Percentiles rank a stretch among this genome's conserved stretches.
These are phyloP conservation scores for Champsocephalus gunnari DNA, from an alignment of 2,797 vertebrate genomes.

Conservation along the genomic window DNA sequence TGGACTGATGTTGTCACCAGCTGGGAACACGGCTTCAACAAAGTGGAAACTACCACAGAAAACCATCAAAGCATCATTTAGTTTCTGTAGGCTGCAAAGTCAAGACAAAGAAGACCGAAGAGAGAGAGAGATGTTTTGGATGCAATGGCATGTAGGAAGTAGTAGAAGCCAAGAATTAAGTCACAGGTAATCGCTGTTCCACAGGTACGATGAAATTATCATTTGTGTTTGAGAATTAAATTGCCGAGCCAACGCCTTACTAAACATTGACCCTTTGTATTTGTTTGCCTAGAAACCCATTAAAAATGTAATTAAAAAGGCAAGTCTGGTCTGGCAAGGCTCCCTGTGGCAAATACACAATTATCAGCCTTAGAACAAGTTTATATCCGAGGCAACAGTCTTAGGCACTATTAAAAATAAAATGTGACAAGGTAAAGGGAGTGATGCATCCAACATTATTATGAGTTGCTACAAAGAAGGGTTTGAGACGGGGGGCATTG, in stretches of 20 bases:
- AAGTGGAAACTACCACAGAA: slow-evolving; percentile 25
- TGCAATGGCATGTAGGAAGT: slow-evolving; percentile 19
- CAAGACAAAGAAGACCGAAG: background rate
- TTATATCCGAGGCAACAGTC: slow-evolving; percentile 47
- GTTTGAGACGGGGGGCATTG: slow-evolving; percentile 9
- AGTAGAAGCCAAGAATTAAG: slow-evolving; percentile 31
- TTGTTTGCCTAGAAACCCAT: slow-evolving; percentile 72
- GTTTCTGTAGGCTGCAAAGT: background rate
- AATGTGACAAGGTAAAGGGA: slow-evolving; percentile 38
- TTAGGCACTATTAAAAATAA: slow-evolving; percentile 45
- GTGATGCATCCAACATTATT: slow-evolving; percentile 29
- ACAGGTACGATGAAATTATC: slow-evolving; percentile 52
- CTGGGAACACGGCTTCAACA: slow-evolving; percentile 58
- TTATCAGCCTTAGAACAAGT: slow-evolving; percentile 66
- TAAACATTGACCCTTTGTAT: slow-evolving; percentile 64
- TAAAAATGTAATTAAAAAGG: slow-evolving; percentile 78
- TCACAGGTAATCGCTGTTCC: slow-evolving; percentile 30
- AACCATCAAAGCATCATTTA: slow-evolving; percentile 11
- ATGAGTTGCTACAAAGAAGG: slow-evolving; percentile 34
- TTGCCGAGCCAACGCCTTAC: slow-evolving; percentile 29
- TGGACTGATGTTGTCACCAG: slow-evolving; percentile 78
- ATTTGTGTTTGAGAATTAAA: slow-evolving; percentile 45
- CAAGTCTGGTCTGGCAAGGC: slow-evolving; percentile 26
- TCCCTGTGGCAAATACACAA: slow-evolving; percentile 69
- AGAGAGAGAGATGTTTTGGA: background rate